A percentile compares a stretch with the other conserved stretches of the same genome.
Conservation (phyloP, 2,888 invertebrate species). For the Amphipyra tragopoginis region DNA sequence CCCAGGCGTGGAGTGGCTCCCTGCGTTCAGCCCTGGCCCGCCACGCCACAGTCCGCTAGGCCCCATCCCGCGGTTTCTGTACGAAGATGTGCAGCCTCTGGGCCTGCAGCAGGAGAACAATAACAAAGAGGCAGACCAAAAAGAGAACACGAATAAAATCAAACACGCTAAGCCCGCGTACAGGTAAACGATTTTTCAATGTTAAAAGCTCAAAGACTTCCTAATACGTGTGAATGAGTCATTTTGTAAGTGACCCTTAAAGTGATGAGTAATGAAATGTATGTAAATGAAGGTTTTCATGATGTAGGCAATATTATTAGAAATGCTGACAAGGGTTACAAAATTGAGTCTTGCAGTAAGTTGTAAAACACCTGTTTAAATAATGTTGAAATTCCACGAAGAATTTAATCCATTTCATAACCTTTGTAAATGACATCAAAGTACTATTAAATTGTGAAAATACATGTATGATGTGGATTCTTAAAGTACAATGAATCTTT, state of each 20-base stretch:
- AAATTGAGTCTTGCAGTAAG: conserved; percentile 24
- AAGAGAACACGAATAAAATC: conserved; percentile 84
- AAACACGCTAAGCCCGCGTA: conserved; percentile 90
- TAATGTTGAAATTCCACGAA: conserved; percentile 24
- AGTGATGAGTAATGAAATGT: conserved; percentile 52
- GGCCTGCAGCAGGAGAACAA: conserved; percentile 84
- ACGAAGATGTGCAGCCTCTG: conserved; percentile 85
- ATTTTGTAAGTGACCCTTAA: conserved; percentile 66
- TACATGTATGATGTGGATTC: too few relatives aligned
- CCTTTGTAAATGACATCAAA: too few relatives aligned
- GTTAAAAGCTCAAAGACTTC: conserved; percentile 42
- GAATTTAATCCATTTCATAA: too few relatives aligned
- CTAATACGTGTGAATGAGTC: conserved; percentile 54
- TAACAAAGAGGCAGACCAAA: conserved; percentile 83
- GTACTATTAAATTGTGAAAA: too few relatives aligned
- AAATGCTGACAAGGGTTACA: conserved; percentile 45
- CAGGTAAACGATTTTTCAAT: conserved; percentile 81
- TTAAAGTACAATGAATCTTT: too few relatives aligned
- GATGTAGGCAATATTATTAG: conserved; percentile 34
- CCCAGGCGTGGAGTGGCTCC: conserved; percentile 89
- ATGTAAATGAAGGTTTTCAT: conserved; percentile 29
- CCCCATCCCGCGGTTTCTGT: conserved; percentile 85
- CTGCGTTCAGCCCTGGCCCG: conserved; percentile 87
- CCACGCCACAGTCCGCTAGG: conserved; percentile 87
- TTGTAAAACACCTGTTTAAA: conserved; percentile 7